Conservation (phyloP, 2,888 invertebrate genomes). For the Leptothorax acervorum region DNA sequence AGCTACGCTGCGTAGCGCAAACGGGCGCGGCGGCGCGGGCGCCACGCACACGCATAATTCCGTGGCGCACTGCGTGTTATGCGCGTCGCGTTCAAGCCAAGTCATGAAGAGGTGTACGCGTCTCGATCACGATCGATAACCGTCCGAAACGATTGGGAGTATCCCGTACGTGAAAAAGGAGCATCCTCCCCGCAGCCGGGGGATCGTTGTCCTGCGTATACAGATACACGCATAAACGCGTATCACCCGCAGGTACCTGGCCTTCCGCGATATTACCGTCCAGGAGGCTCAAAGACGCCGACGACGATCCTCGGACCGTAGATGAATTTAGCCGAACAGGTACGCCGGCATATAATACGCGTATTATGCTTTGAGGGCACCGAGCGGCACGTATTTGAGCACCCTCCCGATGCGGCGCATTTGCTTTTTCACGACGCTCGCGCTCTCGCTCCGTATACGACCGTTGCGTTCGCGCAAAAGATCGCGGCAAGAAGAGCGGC, state of each 20-base stretch:
- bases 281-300: slow-evolving; percentile 70
- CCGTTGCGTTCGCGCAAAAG: slow-evolving; percentile 2
- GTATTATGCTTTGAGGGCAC: slow-evolving; percentile 66
- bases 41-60: slow-evolving; percentile 54
- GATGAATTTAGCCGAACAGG: slow-evolving; percentile 74
- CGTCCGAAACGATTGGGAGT: slow-evolving; percentile 57
- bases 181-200: slow-evolving; percentile 47
- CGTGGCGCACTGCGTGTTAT: slow-evolving; percentile 56
- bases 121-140: slow-evolving; percentile 73
- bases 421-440: slow-evolving; percentile 56
- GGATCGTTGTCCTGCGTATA: slow-evolving; percentile 66
- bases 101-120: slow-evolving; percentile 61
- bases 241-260: slow-evolving; percentile 41
- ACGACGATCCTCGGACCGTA: slow-evolving; percentile 54
- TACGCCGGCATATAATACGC: slow-evolving; percentile 67
- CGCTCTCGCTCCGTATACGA: not conserved
- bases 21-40: not conserved
- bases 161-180: slow-evolving; percentile 8
- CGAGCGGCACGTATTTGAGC: slow-evolving; percentile 63
- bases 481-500: slow-evolving; percentile 44
- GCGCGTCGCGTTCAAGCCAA: slow-evolving; percentile 65
- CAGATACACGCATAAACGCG: not conserved
- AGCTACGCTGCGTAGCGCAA: not conserved
- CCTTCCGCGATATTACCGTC: slow-evolving; percentile 59
- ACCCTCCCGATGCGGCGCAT: slow-evolving; percentile 60